Base-by-base conservation (phyloP, 2,888 invertebrate genomes). In the Microchrysa polita region DNA sequence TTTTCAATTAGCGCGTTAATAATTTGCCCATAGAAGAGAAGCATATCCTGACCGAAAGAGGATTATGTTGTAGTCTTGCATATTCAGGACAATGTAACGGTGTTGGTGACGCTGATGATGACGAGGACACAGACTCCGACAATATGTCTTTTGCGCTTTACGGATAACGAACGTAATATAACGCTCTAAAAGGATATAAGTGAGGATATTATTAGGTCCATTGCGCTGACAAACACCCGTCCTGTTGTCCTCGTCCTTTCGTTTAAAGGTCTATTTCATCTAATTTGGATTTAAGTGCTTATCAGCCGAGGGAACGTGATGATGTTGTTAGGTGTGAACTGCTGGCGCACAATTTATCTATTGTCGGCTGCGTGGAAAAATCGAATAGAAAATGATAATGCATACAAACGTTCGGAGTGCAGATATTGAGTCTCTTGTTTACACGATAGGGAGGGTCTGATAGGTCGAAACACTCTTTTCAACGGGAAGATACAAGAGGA, bases 211-310 rank as follows among this genome's bases (percentile, higher is more conserved):
- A 55, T 69, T 69, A 34, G 20, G 55, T 40, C 16, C 40, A 12
- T 14, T n/a, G n/a, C n/a, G n/a, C n/a, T 34, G 4, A 20, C 34
- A 69, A 69, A 69, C 69, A 69, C 69, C 69, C 69, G 69, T 69
- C 69, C 55, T 40, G 48, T n/a, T n/a, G n/a, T n/a, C n/a, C n/a
- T n/a, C n/a, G n/a, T n/a, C n/a, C n/a, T n/a, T n/a, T n/a, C n/a
- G n/a, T n/a, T n/a, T n/a, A 40, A 53, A 67, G 69, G 69, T 55
- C 69, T 69, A 53, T 73, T 73, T 73, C 63, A 61, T 61, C 73
- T 73, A 73, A 73, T 73, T 73, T 73, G 40, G 73, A 52, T 63
- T 73, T 73, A 73, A 73, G 73, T 73, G 53, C 55, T 73, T 73
- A 63, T 48, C n/a, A n/a, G n/a, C n/a, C 27, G 27, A 59, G 69